These are phyloP conservation scores for Mobula hypostoma DNA, from an alignment of 2,113 vertebrate genomes.

Conservation along the genomic window DNA sequence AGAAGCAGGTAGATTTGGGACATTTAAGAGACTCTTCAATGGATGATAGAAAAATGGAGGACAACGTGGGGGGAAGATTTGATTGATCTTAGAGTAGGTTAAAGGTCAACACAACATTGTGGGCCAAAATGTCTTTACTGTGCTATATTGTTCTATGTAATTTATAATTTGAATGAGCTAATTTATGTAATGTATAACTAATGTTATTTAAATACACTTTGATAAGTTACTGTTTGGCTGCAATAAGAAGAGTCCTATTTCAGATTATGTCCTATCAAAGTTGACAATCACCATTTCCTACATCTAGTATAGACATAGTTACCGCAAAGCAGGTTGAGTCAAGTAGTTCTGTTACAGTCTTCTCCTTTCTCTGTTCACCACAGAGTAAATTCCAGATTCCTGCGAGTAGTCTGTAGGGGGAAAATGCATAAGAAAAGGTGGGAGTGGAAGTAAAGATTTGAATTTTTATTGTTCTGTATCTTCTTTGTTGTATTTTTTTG, in stretches of 20 bases:
- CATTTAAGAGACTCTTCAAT: too few relatives aligned
- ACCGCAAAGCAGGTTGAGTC: background rate
- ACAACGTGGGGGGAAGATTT: too few relatives aligned
- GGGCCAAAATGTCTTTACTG: too few relatives aligned
- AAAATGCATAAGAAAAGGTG: background rate
- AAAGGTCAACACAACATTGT: too few relatives aligned
- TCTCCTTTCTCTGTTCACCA: background rate
- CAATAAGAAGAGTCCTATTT: background rate
- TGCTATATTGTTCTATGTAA: background rate
- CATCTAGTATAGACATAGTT: background rate
- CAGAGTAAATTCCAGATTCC: background rate
- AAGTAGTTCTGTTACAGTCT: background rate
- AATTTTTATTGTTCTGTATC: background rate
- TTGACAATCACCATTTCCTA: background rate
- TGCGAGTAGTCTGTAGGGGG: background rate
- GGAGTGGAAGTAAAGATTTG: background rate
- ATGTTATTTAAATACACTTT: background rate
- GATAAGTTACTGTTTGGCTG: background rate
- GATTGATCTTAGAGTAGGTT: too few relatives aligned
- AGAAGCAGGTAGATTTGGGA: too few relatives aligned
- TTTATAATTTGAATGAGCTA: background rate
- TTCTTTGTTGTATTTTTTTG: background rate
- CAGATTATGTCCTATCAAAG: background rate
- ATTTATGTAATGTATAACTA: too few relatives aligned
- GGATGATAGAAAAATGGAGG: too few relatives aligned